Evolutionary conservation across 1,140 invertebrate genomes (phyloP).

Genomic region (Colletes latitarsis): DNA sequence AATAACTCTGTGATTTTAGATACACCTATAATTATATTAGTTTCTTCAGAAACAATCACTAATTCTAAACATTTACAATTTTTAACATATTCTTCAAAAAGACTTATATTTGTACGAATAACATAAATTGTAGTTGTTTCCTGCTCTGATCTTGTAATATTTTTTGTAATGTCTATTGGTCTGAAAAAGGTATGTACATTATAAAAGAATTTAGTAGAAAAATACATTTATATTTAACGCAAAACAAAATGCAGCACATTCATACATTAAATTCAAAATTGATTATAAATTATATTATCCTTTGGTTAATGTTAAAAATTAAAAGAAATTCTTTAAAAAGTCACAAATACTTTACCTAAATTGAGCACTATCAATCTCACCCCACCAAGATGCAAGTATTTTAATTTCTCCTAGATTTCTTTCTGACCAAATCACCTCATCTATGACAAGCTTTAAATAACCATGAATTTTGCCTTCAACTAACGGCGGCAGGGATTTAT

Average conservation of each 20-base stretch:
- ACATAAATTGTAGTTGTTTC: slow-evolving; percentile 69
- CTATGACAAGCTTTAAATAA: slow-evolving; percentile 71
- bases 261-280: too few species aligned
- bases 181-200: slow-evolving; percentile 49
- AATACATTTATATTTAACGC: neutral
- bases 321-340: neutral
- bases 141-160: slow-evolving; percentile 30
- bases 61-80: slow-evolving; percentile 76
- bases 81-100: slow-evolving; percentile 76
- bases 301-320: neutral
- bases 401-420: slow-evolving; percentile 68
- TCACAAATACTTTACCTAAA: slow-evolving; percentile 70
- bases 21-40: slow-evolving; percentile 67
- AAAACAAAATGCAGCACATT: neutral
- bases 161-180: slow-evolving; percentile 61
- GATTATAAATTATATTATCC: neutral
- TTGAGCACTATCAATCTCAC: slow-evolving; percentile 70
- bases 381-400: slow-evolving; percentile 76
- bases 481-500: slow-evolving; percentile 73
- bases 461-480: slow-evolving; percentile 77
- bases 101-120: slow-evolving; percentile 72
- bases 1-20: slow-evolving; percentile 68
- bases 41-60: slow-evolving; percentile 62
- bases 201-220: slow-evolving; percentile 3
- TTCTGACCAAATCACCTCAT: slow-evolving; percentile 74